A percentile compares a stretch with the other conserved stretches of the same genome.
Conservation (phyloP, 2,888 invertebrate species). For the Pristionchus japonicus region DNA sequence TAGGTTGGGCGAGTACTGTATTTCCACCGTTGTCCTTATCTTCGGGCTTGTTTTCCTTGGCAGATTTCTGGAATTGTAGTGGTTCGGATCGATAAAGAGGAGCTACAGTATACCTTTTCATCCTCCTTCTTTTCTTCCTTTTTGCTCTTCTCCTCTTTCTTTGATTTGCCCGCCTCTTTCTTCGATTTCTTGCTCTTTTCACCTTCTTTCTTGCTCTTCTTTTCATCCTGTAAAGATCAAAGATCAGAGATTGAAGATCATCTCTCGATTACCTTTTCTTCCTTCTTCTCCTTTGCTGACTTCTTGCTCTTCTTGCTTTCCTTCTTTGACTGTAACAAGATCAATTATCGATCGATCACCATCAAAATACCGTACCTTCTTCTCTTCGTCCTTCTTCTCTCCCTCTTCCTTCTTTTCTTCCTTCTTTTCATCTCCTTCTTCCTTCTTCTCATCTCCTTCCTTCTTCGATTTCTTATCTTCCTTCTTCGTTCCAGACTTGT, state of each 20-base stretch:
- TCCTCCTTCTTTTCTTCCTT: conserved; percentile 26
- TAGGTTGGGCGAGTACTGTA: conserved; percentile 8
- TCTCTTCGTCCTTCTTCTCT: conserved; percentile 21
- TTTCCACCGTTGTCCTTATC: neutral
- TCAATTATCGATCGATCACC: neutral
- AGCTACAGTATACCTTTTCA: conserved; percentile 3
- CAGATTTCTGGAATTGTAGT: neutral
- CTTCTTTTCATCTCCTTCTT: conserved; percentile 22
- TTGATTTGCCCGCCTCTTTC: conserved; percentile 47
- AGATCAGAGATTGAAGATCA: neutral
- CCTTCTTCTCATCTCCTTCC: neutral
- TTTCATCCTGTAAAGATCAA: neutral
- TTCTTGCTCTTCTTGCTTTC: conserved; percentile 23
- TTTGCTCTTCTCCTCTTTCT: conserved; percentile 21
- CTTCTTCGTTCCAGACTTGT: neutral
- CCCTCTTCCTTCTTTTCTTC: neutral
- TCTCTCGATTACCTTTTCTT: neutral
- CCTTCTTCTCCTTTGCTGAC: conserved; percentile 46
- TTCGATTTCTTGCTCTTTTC: conserved; percentile 50
- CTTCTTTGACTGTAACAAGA: conserved; percentile 29
- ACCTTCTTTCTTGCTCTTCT: conserved; percentile 40
- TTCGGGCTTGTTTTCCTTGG: neutral
- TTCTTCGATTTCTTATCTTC: conserved; percentile 8
- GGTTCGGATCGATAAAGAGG: no score
- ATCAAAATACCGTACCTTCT: neutral